Evolutionary conservation across 2,888 invertebrate species (phyloP), one percentile per base, ranked within the genome.

Genomic region (Eucriotettix oculatus): DNA sequence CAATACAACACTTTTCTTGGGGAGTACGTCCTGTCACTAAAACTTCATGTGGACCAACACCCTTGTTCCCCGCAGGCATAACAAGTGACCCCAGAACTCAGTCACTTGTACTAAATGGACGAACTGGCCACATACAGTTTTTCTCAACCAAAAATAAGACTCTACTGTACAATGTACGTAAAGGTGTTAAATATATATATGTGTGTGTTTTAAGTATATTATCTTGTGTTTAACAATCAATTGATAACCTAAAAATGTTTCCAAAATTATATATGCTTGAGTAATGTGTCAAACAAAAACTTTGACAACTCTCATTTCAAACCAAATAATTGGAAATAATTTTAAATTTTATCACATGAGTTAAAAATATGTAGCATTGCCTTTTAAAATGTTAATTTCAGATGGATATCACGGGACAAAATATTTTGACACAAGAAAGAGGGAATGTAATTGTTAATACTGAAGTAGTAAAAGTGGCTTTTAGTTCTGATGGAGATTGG

Each of bases 91-190:
- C 84, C 3, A 75, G 82, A 55, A 81, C 82, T 11, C 78, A 79
- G 66, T 75, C 82, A 10, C 71, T 89, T 16, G 82, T 87, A 44
- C 74, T 85, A 62, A 89, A 88, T 70, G 87, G 88, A 43, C 78
- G 82, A 64, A 77, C 80, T 0, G 89, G 89, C 14, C 84, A 86
- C 66, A 73, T 89, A 55, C 89, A 90, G 71, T 87, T 88, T 74
- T 88, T 81, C 71, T 82, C 82, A 54, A 79, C 81, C 0, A 74
- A 78, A 57, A 79, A 80, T 9, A 82, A 82, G 68, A 80, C 76
- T 67, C 76, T 87, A 61, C 70, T 88, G 1, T 88, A 82, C 68
- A 86, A 84, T 75, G 87, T 88, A 73, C 79, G 81, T 74, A 29
- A 29, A 29, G 7, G 29, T 29, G 29, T 29, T 29, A 29, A 5